Evolutionary conservation across 2,797 vertebrate genomes (phyloP), one percentile per base, ranked within the genome.

Genomic region (Helarctos malayanus): DNA sequence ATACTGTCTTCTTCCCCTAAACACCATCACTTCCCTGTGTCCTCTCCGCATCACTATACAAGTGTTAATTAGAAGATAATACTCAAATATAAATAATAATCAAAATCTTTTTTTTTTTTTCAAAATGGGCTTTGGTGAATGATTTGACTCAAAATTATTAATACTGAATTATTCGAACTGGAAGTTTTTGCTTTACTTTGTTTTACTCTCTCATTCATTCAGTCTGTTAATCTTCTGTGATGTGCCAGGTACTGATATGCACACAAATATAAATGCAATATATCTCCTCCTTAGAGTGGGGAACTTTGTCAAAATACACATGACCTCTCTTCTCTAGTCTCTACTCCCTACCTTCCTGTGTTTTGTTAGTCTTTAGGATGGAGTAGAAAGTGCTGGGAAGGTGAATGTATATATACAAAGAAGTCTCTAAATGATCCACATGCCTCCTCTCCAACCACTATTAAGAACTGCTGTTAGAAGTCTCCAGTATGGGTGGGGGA

Each of bases 91-190:
- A 68, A 68, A 68, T 68, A 35, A 68, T 68, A 68, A 12, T 35
- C 16, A 5, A 52, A 89, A 79, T 38, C 29, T 3, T 35, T 71
- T 14, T 19, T 41, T 41, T 52, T 41, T 63, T 84, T 25, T 9
- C 11, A 52, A 90, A 71, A 89, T 14, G 2, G 6, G 14, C 38
- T 94, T 94, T 73, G n/a, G 45, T 56, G n/a, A 93, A 76, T 49
- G 32, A 38, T 45, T 61, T 83, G 89, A 81, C 59, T 92, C 47
- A 49, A 84, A 85, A 95, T 86, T 65, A 45, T 73, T 76, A 57
- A 57, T 25, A 32, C 2, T 56, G 76, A 57, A 11, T 94, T 84
- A 76, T 78, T 79, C 41, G 25, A 88, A 90, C 59, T 41, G 80
- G 21, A 89, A 80, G 2, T 4, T 68, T 79, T 80, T 86, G 45